Conservation (phyloP, 2,888 invertebrate species). For the Scelioninae gen. 2 region DNA sequence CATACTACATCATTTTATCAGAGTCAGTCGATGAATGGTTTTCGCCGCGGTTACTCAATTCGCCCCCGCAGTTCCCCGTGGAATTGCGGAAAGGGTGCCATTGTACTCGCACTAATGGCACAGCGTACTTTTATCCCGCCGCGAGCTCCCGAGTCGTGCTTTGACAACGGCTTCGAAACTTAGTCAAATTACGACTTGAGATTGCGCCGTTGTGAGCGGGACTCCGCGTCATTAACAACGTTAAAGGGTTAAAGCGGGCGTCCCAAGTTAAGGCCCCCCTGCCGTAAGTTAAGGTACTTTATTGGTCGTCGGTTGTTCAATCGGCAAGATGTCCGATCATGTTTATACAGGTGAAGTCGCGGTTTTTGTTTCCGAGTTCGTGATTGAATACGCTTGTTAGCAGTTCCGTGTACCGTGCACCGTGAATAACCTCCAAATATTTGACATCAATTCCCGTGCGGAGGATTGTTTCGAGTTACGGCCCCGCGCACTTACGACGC, state of each 20-base stretch:
- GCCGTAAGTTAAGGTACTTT: conserved; percentile 26
- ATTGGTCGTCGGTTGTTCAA: conserved; percentile 34
- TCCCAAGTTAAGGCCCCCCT: conserved; percentile 25
- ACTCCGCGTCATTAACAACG: conserved; percentile 39
- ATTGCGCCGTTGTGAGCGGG: conserved; percentile 46
- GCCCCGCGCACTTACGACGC: no score
- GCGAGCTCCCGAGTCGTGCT: conserved; percentile 28
- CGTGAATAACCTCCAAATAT: no score
- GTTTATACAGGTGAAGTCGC: background rate
- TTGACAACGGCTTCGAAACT: conserved; percentile 31
- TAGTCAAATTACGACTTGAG: conserved; percentile 43
- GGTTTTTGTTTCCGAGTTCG: conserved; percentile 14
- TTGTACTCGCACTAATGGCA: no score
- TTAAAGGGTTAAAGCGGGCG: conserved; percentile 36
- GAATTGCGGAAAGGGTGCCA: no score
- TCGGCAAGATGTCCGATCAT: conserved; percentile 17
- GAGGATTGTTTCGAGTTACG: no score
- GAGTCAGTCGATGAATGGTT: no score
- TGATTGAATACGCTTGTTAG: conserved; percentile 11
- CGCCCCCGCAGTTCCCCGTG: no score
- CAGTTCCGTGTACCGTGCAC: no score
- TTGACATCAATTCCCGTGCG: no score
- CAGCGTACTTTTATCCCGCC: background rate
- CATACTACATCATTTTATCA: no score
- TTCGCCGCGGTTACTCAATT: no score